Conservation (phyloP, 1,140 invertebrate species). For the Dreissena polymorpha region DNA sequence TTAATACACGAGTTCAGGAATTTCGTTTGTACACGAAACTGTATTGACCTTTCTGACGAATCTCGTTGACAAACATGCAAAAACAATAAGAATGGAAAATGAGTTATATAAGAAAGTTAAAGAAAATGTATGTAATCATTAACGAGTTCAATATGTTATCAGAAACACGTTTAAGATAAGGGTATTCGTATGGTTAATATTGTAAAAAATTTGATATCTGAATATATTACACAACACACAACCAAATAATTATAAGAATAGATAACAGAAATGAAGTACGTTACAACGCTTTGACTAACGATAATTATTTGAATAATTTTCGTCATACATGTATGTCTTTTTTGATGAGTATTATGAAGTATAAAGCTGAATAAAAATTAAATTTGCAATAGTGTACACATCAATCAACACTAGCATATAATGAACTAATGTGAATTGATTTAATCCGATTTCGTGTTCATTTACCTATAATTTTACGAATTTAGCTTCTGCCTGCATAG, state of each 20-base stretch:
- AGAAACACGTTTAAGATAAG: no score
- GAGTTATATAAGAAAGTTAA: no score
- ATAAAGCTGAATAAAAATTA: background rate
- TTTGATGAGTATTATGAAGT: background rate
- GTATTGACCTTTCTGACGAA: background rate
- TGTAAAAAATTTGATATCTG: no score
- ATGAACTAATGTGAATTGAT: background rate
- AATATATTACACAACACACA: no score
- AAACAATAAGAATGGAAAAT: no score
- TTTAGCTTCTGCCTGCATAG: constrained; percentile 3
- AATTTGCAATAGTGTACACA: background rate
- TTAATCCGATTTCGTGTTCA: background rate
- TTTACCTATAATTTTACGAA: background rate
- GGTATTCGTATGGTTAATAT: no score
- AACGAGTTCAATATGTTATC: no score
- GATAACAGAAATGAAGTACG: no score
- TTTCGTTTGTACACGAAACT: background rate
- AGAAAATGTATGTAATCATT: no score
- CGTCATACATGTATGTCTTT: background rate
- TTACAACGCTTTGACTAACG: no score
- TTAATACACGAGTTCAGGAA: background rate
- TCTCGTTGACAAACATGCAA: no score
- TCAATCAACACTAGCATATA: background rate
- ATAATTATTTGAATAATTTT: background rate
- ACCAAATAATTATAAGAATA: no score